Base-by-base conservation (phyloP, 2,888 invertebrate genomes). In the Agrotis ipsilon region DNA sequence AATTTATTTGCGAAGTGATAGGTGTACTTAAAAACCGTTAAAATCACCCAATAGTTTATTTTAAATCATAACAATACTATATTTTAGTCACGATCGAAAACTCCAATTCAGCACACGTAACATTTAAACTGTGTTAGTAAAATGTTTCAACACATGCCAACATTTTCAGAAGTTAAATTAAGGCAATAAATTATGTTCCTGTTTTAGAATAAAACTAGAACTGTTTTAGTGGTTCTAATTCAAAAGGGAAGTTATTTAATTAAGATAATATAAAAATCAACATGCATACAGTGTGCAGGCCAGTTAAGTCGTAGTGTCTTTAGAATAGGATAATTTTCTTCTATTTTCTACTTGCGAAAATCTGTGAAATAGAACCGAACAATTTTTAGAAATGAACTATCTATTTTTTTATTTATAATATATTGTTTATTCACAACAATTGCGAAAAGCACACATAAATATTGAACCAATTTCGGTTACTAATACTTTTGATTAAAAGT, bases 241-340 rank as follows among this genome's bases (percentile, higher is more conserved):
- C 43, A 14, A 68, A 78, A 66, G 66, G 24, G 49, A 60, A 48
- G 55, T 80, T 68, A 83, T 76, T 76, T 5, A 80, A 83, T 81
- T 73, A 67, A 52, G 21, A 59, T 68, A 67, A 64, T 73, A 72
- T 71, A 68, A 70, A 66, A 75, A 70, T 80, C 39, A 66, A 66
- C 63, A 81, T 80, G 76, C 72, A 80, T 68, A 57, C 68, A 63
- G 69, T 63, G 65, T 58, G 59, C 51, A 11, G 51, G 51, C 51
- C 59, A 68, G 61, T 68, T 62, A 65, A 51, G n/a, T 68, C 19
- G 32, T 32, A 32, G 9, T 19, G 5, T 19, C 16, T 19, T 19
- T 39, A 4, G 16, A 9, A 4, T 32, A 16, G 19, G 32, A 16
- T 57, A 9, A 19, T 5, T 14, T 19, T 14, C 13, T 51, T 14